Percentiles rank a stretch among this genome's conserved stretches.
These are phyloP conservation scores for Saxidomus purpurata DNA, from an alignment of 1,140 invertebrate genomes.

Conservation along the genomic window DNA sequence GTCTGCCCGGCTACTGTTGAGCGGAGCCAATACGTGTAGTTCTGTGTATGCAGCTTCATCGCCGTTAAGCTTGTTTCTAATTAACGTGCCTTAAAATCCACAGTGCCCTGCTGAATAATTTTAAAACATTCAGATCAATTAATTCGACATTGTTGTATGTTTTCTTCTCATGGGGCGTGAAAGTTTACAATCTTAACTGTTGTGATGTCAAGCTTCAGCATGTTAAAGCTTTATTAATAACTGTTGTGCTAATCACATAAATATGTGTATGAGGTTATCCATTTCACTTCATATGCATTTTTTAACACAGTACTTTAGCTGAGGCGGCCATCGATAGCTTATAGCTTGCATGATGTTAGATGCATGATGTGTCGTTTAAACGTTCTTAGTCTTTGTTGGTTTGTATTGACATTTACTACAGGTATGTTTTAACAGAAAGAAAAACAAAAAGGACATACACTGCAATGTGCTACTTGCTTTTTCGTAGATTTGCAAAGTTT, in stretches of 20 bases:
- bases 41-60: neutral
- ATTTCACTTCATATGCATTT: slow-evolving; percentile 30
- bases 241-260: neutral
- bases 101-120: slow-evolving; percentile 36
- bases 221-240: slow-evolving; percentile 16
- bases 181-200: slow-evolving; percentile 23
- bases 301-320: slow-evolving; percentile 33
- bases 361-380: neutral
- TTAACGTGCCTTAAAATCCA: slow-evolving; percentile 32
- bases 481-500: no score
- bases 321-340: slow-evolving; percentile 57
- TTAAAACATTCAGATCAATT: slow-evolving; percentile 8
- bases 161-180: slow-evolving; percentile 68
- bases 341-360: slow-evolving; percentile 2
- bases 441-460: neutral
- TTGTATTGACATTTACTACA: neutral
- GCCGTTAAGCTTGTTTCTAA: slow-evolving; percentile 31
- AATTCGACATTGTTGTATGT: slow-evolving; percentile 55
- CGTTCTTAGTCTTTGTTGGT: neutral
- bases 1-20: slow-evolving; percentile 7
- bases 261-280: slow-evolving; percentile 34
- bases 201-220: slow-evolving; percentile 46
- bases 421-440: neutral
- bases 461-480: neutral
- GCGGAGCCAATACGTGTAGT: no score